Evolutionary conservation across 64 coral and sea anemone species (phyloP), one percentile per base, ranked within the genome.

Genomic region (Montipora sp.): DNA sequence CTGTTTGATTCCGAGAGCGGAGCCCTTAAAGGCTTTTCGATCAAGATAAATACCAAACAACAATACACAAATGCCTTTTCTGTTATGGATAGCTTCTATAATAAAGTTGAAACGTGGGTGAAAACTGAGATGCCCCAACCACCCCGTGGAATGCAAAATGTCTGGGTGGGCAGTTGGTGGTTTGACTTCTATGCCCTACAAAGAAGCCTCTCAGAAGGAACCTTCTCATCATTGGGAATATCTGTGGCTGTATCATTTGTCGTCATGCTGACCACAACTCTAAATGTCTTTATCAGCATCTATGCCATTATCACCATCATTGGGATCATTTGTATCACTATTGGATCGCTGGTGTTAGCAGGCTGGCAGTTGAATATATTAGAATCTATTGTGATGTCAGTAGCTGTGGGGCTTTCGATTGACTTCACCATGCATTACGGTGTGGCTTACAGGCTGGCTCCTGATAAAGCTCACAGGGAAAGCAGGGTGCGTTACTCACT

Each of bases 391-490:
- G 97, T 98, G 61, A 94, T 98, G 83, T 89, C 97, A 72, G 97
- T 98, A 9, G 94, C 97, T 14, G 97, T 96, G 2, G 97, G 97
- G 24, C 75, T 98, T 16, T 98, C 97, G 13, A 95, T 96, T 80
- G 97, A 98, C 66, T 98, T 98, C 73, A 98, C 97, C 11, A 89
- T 98, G 89, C 97, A 98, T 94, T 98, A 98, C 85, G 97, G 96
- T 43, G 94, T 98, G 65, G 96, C 96, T 12, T 98, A 98, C 59
- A 78, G 88, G 22, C 20, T 94, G 16, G 95, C 96, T 73, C 94
- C 94, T 49, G 24, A 83, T 13, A 98, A 96, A 74, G 89, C 86
- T 10, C 13, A 83, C 1, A 95, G 96, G 67, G 71, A 88, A 50
- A 74, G 16, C 47, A 83, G 94, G 83, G 96, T 98, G 59, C 88